These are phyloP conservation scores for Frieseomelitta varia DNA, from an alignment of 1,140 invertebrate genomes.

Conservation along the genomic window DNA sequence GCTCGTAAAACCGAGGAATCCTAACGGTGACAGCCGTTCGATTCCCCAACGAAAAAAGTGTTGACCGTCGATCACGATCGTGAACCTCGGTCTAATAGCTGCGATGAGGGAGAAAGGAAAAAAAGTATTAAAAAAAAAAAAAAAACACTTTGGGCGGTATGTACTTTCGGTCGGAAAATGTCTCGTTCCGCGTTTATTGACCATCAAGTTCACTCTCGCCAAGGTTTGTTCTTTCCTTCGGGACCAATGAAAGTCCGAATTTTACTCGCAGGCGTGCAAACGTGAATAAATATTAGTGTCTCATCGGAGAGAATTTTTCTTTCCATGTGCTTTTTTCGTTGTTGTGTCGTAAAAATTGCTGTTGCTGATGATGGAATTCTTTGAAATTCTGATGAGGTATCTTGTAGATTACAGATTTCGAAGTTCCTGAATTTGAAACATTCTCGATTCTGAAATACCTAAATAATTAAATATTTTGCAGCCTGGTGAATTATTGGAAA, in stretches of 20 bases:
- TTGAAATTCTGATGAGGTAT: too few species aligned
- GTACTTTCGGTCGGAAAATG: too few species aligned
- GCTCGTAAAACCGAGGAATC: conserved; percentile 55
- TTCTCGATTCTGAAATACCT: too few species aligned
- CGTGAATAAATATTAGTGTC: not conserved
- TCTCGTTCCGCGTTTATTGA: conserved; percentile 13
- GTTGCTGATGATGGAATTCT: too few species aligned
- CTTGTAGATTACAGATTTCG: too few species aligned
- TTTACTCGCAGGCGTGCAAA: not conserved
- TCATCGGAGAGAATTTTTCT: not conserved
- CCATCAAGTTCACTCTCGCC: conserved; percentile 6
- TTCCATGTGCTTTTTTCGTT: not conserved
- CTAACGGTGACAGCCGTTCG: conserved; percentile 14
- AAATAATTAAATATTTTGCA: too few species aligned
- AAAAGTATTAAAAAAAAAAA: not conserved
- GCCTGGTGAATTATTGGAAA: too few species aligned
- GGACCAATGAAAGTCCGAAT: not conserved
- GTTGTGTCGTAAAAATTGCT: too few species aligned
- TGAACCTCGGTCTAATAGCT: conserved; percentile 43
- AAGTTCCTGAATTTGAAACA: too few species aligned
- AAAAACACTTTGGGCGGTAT: conserved; percentile 29
- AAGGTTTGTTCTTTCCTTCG: not conserved
- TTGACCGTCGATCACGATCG: conserved; percentile 32
- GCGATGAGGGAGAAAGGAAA: too few species aligned
- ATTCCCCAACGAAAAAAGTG: not conserved